These are phyloP conservation scores for Xanthostigma xanthostigma DNA, from an alignment of 2,888 invertebrate species.

Conservation along the genomic window DNA sequence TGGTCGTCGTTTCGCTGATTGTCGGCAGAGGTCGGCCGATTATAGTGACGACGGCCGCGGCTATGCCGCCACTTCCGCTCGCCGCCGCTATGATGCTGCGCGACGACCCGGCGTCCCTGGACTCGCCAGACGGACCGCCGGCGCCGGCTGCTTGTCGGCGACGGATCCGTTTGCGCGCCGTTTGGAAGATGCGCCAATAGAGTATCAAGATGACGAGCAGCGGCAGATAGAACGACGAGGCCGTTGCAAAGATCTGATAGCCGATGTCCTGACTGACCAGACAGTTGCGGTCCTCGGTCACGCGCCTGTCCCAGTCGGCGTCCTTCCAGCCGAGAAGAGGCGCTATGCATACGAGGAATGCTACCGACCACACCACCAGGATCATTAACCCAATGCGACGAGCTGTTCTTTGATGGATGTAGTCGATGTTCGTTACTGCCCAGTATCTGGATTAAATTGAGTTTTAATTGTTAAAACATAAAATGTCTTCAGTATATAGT, in stretches of 20 bases:
- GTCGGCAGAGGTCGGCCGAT: conserved; percentile 50
- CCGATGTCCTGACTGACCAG: conserved; percentile 74
- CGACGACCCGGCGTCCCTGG: background rate
- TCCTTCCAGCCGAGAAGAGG: conserved; percentile 79
- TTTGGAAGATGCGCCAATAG: conserved; percentile 83
- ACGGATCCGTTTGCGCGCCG: conserved; percentile 74
- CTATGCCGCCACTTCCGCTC: conserved; percentile 55
- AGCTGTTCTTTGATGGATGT: conserved; percentile 70
- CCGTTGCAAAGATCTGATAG: conserved; percentile 79
- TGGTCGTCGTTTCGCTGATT: conserved; percentile 47
- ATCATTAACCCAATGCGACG: conserved; percentile 68
- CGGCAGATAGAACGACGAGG: conserved; percentile 83
- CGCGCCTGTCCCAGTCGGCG: conserved; percentile 38
- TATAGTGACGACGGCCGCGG: conserved; percentile 49
- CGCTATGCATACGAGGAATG: conserved; percentile 73
- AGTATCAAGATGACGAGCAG: conserved; percentile 73
- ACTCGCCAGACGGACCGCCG: conserved; percentile 18
- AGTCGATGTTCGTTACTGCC: conserved; percentile 84
- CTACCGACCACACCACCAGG: conserved; percentile 66
- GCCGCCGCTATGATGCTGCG: conserved; percentile 46
- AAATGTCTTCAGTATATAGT: too few species aligned
- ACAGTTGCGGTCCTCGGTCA: conserved; percentile 50
- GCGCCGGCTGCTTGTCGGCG: conserved; percentile 43
- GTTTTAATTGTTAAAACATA: too few species aligned
- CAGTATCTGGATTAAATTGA: conserved; percentile 47